These are phyloP conservation scores for Daboia siamensis DNA, from an alignment of 2,113 vertebrate genomes.

Conservation along the genomic window DNA sequence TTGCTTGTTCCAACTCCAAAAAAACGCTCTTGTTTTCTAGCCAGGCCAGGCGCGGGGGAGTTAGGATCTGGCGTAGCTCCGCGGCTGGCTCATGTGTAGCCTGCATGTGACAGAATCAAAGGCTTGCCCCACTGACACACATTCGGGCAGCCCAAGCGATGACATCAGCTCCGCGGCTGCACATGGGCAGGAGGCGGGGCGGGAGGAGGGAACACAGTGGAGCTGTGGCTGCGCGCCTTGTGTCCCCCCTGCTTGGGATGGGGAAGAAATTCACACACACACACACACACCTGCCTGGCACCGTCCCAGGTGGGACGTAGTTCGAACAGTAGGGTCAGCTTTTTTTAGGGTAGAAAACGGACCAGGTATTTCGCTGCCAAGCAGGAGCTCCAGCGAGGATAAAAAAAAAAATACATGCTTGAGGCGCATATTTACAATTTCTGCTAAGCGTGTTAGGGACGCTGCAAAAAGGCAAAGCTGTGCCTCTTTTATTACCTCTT, in stretches of 20 bases:
- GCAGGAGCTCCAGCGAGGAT: not conserved
- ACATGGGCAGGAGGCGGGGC: not conserved
- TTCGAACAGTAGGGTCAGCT: not conserved
- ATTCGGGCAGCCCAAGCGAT: slow-evolving; percentile 8
- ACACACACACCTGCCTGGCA: not conserved
- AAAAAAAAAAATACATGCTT: not conserved
- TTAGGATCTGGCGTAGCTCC: not conserved
- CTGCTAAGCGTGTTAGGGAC: not conserved
- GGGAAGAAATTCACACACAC: too few species aligned
- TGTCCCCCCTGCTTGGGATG: not conserved
- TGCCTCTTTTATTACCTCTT: not conserved
- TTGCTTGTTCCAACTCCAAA: not conserved
- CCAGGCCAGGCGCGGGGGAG: slow-evolving; percentile 4
- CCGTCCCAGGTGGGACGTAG: not conserved
- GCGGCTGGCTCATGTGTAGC: slow-evolving; percentile 30
- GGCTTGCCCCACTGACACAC: slow-evolving; percentile 44
- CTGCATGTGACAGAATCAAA: slow-evolving; percentile 29
- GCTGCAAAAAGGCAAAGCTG: not conserved
- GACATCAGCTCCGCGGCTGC: slow-evolving; percentile 21
- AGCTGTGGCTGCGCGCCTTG: not conserved
- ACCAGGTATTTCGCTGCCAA: not conserved
- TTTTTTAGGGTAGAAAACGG: not conserved
- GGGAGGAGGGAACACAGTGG: not conserved
- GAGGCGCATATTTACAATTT: not conserved
- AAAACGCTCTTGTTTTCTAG: not conserved